Base-by-base conservation (phyloP, 2,888 invertebrate genomes). In the Dicyrtoma fusca region DNA sequence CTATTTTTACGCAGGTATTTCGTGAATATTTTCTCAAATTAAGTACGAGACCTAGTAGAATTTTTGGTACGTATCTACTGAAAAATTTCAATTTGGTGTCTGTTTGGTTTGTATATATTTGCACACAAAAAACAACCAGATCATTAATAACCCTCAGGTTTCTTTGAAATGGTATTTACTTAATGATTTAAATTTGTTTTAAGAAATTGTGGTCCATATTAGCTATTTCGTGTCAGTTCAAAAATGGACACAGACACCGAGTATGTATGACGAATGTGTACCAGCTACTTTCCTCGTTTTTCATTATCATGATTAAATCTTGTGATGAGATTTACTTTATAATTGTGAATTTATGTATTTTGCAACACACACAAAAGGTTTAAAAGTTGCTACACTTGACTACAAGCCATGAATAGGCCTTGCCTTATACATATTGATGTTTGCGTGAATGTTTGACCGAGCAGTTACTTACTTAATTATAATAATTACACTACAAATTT, bases 251-350 rank as follows among this genome's bases (percentile, higher is more conserved):
- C 49, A 17, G 49, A 49, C 17, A 19, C 14, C 17, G 14, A 49
- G 17, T 49, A 17, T 19, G 5, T 55, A 55, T 55, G 17, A 13
- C n/a, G n/a, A n/a, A n/a, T n/a, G 34, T 34, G 34, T 34, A 34
- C 34, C 8, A 34, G 4, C 3, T 34, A 34, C 34, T 34, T n/a
- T n/a, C n/a, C n/a, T 34, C 8, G 34, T 34, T 34, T 34, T 34
- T 34, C 8, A 34, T 34, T 34, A 8, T 34, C 34, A 34, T 34
- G 34, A 34, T 34, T 34, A 57, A 57, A 57, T 57, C 57, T 57
- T 57, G 57, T 57, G 57, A 57, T 57, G 57, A 57, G 57, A 57
- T 57, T 57, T 49, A 14, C 13, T 49, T n/a, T 49, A 49, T 49
- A 34, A 34, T 14, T 49, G 4, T 49, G 11, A n/a, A 49, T 49